Conservation (phyloP, 2,888 invertebrate species). For the Epistrophella euchroma region DNA sequence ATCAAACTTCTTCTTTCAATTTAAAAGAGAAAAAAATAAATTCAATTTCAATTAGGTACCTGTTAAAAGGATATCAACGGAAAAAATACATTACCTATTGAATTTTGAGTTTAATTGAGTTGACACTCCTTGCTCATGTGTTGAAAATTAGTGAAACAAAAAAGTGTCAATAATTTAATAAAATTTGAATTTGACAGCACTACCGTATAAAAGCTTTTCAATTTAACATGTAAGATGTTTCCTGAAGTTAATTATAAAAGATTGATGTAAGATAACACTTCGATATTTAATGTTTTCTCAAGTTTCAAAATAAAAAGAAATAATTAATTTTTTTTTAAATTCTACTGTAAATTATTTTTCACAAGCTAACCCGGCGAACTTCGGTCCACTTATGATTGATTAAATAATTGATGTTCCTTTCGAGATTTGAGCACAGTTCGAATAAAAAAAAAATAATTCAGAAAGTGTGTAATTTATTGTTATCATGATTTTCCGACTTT, state of each 20-base stretch:
- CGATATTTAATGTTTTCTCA: not conserved
- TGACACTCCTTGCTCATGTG: not conserved
- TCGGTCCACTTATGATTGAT: too few species aligned
- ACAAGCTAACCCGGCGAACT: too few species aligned
- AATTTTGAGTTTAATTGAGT: not conserved
- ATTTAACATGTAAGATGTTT: not conserved
- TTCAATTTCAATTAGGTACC: not conserved
- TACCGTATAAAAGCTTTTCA: not conserved
- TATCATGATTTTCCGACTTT: too few species aligned
- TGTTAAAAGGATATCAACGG: not conserved
- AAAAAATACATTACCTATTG: not conserved
- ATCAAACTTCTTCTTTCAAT: not conserved
- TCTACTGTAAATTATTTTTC: too few species aligned
- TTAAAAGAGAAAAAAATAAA: not conserved
- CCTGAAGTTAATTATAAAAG: not conserved
- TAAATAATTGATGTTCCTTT: too few species aligned
- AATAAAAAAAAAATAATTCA: too few species aligned
- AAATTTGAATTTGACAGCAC: not conserved
- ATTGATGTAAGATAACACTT: not conserved
- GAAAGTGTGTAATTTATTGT: too few species aligned
- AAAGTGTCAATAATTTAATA: not conserved
- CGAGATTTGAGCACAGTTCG: too few species aligned
- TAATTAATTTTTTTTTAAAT: too few species aligned
- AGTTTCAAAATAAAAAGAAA: not conserved
- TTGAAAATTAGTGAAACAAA: not conserved